Evolutionary conservation across 2,113 vertebrate species (phyloP).

Genomic region (Anser brachyrhynchus): DNA sequence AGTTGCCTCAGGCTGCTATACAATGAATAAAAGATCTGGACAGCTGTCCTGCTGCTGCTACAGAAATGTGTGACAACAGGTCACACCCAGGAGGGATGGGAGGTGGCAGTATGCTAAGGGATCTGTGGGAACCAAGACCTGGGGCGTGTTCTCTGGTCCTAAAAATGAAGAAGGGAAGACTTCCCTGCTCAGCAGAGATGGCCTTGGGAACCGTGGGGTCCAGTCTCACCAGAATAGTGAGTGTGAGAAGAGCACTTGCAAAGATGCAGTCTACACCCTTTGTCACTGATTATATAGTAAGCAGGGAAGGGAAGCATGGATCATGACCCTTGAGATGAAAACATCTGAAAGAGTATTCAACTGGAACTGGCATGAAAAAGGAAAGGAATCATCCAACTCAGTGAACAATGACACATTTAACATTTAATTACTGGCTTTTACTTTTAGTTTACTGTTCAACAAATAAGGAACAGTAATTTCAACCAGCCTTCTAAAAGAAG

Average conservation of each 20-base stretch:
- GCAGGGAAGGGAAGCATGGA: neutral
- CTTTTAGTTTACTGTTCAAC: neutral
- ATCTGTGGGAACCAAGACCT: neutral
- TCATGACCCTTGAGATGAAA: neutral
- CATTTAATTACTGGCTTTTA: neutral
- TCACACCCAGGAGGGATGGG: neutral
- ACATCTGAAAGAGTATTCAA: neutral
- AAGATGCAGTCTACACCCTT: neutral
- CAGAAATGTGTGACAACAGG: neutral
- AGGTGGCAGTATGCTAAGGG: neutral
- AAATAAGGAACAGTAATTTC: neutral
- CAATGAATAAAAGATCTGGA: constrained; percentile 20
- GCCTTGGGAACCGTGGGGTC: neutral
- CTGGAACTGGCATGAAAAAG: neutral
- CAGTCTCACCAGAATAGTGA: neutral
- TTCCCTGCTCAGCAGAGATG: neutral
- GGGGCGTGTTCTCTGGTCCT: neutral
- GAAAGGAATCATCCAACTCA: neutral
- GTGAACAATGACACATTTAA: neutral
- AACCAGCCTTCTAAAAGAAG: neutral
- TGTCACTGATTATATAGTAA: neutral
- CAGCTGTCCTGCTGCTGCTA: neutral
- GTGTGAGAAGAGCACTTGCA: neutral
- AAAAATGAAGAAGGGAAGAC: neutral
- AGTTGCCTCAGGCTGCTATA: neutral